These are phyloP conservation scores for Linurgus olivaceus DNA, from an alignment of 2,797 vertebrate species.

Conservation along the genomic window DNA sequence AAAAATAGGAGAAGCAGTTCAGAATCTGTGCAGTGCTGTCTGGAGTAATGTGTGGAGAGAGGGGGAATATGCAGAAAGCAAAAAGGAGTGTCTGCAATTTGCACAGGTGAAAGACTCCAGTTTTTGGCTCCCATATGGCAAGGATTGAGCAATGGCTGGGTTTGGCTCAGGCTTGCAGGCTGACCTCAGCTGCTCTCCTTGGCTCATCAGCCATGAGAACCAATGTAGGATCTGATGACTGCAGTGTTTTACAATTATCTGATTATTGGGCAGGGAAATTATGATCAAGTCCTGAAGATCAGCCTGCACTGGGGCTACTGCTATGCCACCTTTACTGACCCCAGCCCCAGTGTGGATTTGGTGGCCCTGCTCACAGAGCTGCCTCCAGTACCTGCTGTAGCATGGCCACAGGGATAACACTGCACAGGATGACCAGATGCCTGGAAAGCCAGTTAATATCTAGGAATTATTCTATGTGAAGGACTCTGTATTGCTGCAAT, in stretches of 20 bases:
- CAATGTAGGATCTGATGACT: neutral
- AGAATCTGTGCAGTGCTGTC: neutral
- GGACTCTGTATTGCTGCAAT: neutral
- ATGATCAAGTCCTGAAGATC: neutral
- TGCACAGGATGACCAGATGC: neutral
- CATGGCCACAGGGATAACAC: neutral
- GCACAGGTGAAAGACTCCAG: neutral
- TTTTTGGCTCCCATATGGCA: neutral
- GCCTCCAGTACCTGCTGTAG: neutral
- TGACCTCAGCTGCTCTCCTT: neutral
- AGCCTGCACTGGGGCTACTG: neutral
- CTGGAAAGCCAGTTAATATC: neutral
- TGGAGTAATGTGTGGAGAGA: neutral
- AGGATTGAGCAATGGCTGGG: neutral
- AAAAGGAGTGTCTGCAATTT: neutral
- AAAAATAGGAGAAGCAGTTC: constrained; percentile 16
- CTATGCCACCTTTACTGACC: neutral
- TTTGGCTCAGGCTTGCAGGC: neutral
- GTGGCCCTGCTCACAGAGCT: neutral
- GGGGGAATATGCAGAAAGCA: neutral
- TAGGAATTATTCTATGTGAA: neutral
- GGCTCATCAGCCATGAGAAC: neutral
- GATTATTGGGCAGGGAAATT: neutral
- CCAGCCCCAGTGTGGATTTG: neutral
- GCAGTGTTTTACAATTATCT: neutral